Evolutionary conservation across 2,888 invertebrate genomes (phyloP).

Genomic region (Nemurella pictetii): DNA sequence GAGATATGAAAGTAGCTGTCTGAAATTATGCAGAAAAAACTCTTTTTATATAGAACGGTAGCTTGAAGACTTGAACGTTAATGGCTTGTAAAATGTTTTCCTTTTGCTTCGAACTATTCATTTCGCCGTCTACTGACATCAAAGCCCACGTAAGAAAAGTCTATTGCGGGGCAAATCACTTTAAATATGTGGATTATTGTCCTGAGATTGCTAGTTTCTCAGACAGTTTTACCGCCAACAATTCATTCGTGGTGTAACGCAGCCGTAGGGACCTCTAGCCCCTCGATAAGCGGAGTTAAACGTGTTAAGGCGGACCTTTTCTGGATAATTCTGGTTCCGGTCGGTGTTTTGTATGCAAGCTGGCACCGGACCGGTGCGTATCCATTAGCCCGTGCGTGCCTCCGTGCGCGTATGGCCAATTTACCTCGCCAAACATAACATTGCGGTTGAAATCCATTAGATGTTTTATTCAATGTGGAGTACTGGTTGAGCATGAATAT

Average conservation of each 20-base stretch:
- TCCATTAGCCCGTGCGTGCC: not conserved
- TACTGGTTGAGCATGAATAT: not conserved
- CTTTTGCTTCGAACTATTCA: not conserved
- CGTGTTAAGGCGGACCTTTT: not conserved
- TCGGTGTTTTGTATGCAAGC: not conserved
- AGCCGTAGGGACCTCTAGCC: not conserved
- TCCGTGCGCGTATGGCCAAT: not conserved
- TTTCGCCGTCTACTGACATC: not conserved
- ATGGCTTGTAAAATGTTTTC: not conserved
- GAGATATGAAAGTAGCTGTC: not conserved
- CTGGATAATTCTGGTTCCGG: not conserved
- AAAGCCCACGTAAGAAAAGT: not conserved
- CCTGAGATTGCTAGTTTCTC: not conserved
- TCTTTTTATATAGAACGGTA: not conserved
- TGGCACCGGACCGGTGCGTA: not conserved
- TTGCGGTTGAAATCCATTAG: not conserved
- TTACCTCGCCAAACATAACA: not conserved
- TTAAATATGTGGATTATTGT: not conserved
- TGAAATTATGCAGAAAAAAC: not conserved
- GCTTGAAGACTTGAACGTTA: not conserved
- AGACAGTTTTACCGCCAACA: no score
- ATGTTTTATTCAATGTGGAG: not conserved
- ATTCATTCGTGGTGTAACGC: no score
- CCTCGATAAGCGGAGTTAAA: not conserved
- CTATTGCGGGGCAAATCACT: not conserved